Evolutionary conservation across 2,797 vertebrate genomes (phyloP), one percentile per base, ranked within the genome.

Genomic region (Telmatherina bonti): DNA sequence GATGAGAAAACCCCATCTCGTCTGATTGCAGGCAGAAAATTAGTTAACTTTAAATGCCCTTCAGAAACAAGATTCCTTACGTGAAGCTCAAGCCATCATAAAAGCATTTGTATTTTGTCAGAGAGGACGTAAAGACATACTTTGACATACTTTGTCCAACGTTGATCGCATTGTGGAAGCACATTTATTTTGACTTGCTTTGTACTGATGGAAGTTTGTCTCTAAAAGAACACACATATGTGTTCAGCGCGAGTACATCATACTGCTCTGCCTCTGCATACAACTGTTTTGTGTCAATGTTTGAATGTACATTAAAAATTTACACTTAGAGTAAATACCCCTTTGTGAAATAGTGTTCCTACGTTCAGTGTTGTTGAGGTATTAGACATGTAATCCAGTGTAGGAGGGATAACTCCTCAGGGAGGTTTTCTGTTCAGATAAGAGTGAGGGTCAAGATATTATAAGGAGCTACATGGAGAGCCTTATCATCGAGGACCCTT

Each of bases 31-130:
- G 56, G 66, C 47, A 45, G 63, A 38, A 56, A 75, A 65, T 64
- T 26, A 51, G 58, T 55, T 68, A 59, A 81, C 62, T 74, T 80
- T 73, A 33, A 58, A 60, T 49, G 71, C 52, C 72, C 79, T 79
- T 83, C 57, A 70, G 53, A 63, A 70, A 62, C 43, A 49, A 41
- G 55, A 67, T 60, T 60, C 12, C 9, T 53, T 35, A 61, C 18
- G 8, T 47, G 58, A 35, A 58, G 55, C 24, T 70, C n/a, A 38
- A n/a, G 51, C 13, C 3, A 24, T 62, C 57, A 55, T 35, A 51
- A 64, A 58, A 26, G 57, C 2, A 47, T 58, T 57, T 52, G 35
- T 62, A 41, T 66, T 67, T 56, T 18, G 38, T 69, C 38, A 35
- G 18, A 57, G 31, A 24, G 8, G 15, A 26, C 20, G 29, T 2